Evolutionary conservation across 2,797 vertebrate species (phyloP).

Genomic region (Meriones psammophilus): DNA sequence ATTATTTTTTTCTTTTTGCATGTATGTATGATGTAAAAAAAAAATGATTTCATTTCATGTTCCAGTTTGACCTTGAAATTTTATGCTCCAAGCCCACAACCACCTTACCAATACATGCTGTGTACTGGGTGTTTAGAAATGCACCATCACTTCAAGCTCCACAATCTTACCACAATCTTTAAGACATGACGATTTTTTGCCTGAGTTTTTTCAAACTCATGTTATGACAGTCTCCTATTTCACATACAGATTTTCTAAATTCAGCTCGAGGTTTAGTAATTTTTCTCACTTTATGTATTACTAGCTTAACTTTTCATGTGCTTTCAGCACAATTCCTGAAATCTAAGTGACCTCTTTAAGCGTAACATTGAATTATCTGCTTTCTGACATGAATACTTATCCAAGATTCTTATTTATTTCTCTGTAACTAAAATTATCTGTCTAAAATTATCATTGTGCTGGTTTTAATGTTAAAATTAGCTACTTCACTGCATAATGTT

Average conservation of each 20-base stretch:
- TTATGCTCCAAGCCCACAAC: not conserved
- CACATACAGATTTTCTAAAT: not conserved
- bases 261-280: not conserved
- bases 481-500: no score
- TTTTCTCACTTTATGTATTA: not conserved
- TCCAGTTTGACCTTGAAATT: not conserved
- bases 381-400: not conserved
- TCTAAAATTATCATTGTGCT: not conserved
- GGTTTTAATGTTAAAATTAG: not conserved
- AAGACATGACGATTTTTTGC: not conserved
- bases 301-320: not conserved
- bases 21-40: not conserved
- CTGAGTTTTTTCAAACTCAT: not conserved
- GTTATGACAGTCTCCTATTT: not conserved
- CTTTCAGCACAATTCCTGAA: not conserved
- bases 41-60: no score
- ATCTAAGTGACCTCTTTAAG: not conserved
- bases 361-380: not conserved
- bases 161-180: not conserved
- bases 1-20: not conserved
- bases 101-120: not conserved
- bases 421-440: not conserved
- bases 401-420: not conserved
- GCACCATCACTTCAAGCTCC: not conserved
- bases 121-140: not conserved